phyloP scores from a whole-genome alignment of 2,797 vertebrate species.

The Vultur gryphus region DNA sequence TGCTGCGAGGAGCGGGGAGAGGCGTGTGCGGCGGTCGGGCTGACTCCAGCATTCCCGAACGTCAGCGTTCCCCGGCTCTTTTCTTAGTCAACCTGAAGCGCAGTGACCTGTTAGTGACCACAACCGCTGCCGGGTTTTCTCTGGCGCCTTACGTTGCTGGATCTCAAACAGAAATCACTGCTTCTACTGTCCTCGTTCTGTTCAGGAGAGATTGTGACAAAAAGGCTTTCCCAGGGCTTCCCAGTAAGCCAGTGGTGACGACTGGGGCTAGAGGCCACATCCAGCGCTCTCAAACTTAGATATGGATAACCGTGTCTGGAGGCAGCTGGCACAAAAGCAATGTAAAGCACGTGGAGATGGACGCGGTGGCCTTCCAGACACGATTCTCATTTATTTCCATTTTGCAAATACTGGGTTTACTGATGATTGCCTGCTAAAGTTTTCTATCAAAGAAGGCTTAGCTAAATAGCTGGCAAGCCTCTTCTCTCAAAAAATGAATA shows the following conservation, averaged over 20 bases:
- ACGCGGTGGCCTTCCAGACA: neutral
- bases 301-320: neutral
- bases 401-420: neutral
- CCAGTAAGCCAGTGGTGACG: neutral
- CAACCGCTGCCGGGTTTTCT: neutral
- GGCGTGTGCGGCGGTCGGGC: rapidly evolving
- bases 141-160: neutral
- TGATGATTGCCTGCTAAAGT: neutral
- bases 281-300: neutral
- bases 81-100: neutral
- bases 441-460: neutral
- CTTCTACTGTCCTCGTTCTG: neutral
- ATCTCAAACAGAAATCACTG: neutral
- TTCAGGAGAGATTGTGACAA: neutral
- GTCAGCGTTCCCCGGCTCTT: rapidly evolving
- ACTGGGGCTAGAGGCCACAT: neutral
- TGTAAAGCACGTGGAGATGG: neutral
- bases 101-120: neutral
- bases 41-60: rapidly evolving
- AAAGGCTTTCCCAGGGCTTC: neutral
- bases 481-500: neutral
- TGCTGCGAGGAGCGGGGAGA: neutral
- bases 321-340: neutral
- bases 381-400: constrained; percentile 11
- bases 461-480: neutral